Evolutionary conservation across 1,140 invertebrate genomes (phyloP).

Genomic region (Drosophila rufa): DNA sequence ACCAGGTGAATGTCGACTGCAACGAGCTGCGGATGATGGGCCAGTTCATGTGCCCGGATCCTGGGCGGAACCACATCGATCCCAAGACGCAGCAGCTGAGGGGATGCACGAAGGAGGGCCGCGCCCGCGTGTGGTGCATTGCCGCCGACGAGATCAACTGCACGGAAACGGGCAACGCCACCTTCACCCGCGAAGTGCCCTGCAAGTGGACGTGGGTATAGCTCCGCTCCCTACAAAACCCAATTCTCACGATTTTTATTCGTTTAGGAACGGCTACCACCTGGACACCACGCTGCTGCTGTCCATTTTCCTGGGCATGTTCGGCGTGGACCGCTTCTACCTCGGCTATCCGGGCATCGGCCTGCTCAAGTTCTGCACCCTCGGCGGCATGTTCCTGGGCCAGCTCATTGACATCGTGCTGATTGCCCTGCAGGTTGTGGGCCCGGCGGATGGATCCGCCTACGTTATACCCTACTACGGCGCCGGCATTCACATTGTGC

Average conservation of each 20-base stretch:
- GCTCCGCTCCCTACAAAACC: background rate
- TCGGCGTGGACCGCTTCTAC: slow-evolving; percentile 98
- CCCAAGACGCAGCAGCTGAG: slow-evolving; percentile 94
- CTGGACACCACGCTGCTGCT: slow-evolving; percentile 96
- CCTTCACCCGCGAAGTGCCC: slow-evolving; percentile 92
- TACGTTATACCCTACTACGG: slow-evolving; percentile 95
- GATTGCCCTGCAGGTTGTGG: slow-evolving; percentile 95
- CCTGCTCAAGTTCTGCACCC: slow-evolving; percentile 96
- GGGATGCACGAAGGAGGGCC: slow-evolving; percentile 91
- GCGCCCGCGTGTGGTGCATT: slow-evolving; percentile 89
- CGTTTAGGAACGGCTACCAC: slow-evolving; percentile 95
- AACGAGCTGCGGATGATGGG: slow-evolving; percentile 90
- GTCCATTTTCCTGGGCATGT: slow-evolving; percentile 98
- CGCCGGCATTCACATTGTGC: slow-evolving; percentile 92
- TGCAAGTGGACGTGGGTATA: slow-evolving; percentile 96
- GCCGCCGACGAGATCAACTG: slow-evolving; percentile 94
- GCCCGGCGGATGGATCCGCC: slow-evolving; percentile 97
- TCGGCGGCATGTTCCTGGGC: slow-evolving; percentile 98
- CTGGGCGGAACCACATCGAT: slow-evolving; percentile 92
- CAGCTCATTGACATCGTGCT: slow-evolving; percentile 97
- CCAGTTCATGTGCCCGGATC: slow-evolving; percentile 94
- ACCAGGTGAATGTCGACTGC: slow-evolving; percentile 87
- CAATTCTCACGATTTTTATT: background rate
- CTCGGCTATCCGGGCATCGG: slow-evolving; percentile 98
- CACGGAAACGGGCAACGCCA: slow-evolving; percentile 91